Evolutionary conservation across 2,113 vertebrate genomes (phyloP).

Genomic region (Myotis brandtii): DNA sequence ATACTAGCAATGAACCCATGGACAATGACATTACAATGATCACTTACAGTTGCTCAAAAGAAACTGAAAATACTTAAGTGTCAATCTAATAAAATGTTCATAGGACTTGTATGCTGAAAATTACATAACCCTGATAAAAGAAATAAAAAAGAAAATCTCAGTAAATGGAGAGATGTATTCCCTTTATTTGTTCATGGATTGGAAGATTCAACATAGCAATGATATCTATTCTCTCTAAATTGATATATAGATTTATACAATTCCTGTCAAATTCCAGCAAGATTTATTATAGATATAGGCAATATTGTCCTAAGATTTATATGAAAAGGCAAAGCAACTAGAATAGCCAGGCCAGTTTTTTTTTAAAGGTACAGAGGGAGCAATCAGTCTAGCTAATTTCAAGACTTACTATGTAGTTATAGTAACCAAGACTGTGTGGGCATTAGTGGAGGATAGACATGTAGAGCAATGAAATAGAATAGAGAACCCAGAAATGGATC

Average conservation of each 20-base stretch:
- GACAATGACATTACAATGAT: neutral
- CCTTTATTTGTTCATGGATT: neutral
- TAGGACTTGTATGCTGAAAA: neutral
- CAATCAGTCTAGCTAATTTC: slow-evolving; percentile 15
- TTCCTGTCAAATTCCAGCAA: slow-evolving; percentile 21
- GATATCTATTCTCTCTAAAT: neutral
- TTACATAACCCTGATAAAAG: neutral
- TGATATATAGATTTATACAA: neutral
- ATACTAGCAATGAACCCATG: neutral
- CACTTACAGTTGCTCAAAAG: neutral
- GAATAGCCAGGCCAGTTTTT: neutral
- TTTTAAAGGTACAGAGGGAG: neutral
- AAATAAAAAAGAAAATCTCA: slow-evolving; percentile 7
- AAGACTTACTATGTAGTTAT: neutral
- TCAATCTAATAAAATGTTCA: neutral
- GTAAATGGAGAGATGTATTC: neutral
- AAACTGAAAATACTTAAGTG: neutral
- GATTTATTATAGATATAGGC: neutral
- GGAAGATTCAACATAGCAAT: neutral
- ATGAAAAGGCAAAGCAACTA: slow-evolving; percentile 21
- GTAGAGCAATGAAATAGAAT: neutral
- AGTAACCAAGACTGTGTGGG: neutral
- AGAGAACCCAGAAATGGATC: neutral
- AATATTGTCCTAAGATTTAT: slow-evolving; percentile 31
- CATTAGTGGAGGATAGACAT: neutral